Percentiles rank a stretch among this genome's conserved stretches.
phyloP scores from a whole-genome alignment of 2,797 vertebrate genomes.

The Phalanger gymnotis region DNA sequence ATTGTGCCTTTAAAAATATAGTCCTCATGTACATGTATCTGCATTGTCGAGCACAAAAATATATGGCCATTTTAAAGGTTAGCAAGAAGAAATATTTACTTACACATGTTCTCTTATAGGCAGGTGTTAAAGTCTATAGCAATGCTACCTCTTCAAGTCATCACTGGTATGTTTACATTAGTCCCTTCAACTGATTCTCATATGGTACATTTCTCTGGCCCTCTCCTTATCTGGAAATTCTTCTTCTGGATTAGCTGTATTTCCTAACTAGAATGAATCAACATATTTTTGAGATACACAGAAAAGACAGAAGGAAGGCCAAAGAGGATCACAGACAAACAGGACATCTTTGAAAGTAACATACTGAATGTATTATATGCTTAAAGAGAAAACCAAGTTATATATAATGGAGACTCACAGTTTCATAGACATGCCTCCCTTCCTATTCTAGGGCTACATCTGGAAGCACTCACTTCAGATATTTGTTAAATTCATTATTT shows the following conservation, averaged over 20 bases:
- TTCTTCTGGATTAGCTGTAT: neutral
- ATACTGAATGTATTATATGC: neutral
- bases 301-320: neutral
- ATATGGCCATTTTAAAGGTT: neutral
- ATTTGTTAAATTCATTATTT: neutral
- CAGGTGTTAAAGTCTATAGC: neutral
- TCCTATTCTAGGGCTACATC: neutral
- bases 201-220: neutral
- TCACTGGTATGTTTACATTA: neutral
- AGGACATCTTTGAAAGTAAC: neutral
- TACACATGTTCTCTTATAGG: neutral
- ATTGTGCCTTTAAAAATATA: neutral
- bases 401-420: neutral
- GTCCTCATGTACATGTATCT: neutral
- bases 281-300: neutral
- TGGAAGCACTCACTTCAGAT: neutral
- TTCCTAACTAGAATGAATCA: neutral
- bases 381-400: neutral
- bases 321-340: neutral
- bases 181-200: neutral
- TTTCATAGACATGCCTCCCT: neutral
- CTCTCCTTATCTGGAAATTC: neutral
- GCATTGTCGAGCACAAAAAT: neutral
- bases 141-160: neutral
- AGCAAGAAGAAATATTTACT: neutral